Evolutionary conservation across 30 jellyfish, hydroid and myxozoan species (phyloP).

Genomic region (Pelagia noctiluca): DNA sequence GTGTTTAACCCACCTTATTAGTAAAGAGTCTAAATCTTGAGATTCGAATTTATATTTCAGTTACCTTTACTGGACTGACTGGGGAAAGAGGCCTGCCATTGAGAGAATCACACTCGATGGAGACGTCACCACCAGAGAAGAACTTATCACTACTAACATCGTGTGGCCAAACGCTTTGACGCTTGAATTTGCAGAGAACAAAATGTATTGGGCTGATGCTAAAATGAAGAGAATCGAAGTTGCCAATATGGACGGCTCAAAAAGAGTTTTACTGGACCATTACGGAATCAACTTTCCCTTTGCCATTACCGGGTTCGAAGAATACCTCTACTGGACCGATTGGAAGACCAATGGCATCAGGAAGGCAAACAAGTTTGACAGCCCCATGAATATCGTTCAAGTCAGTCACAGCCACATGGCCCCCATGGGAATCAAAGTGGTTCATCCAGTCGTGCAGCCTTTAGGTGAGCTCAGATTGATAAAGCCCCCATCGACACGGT

Average conservation of each 20-base stretch:
- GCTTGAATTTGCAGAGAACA: constrained; percentile 71
- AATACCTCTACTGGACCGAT: constrained; percentile 76
- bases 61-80: constrained; percentile 91
- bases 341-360: constrained; percentile 70
- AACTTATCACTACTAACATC: constrained; percentile 58
- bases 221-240: constrained; percentile 80
- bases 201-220: constrained; percentile 93
- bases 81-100: constrained; percentile 91
- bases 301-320: constrained; percentile 76
- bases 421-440: constrained; percentile 88
- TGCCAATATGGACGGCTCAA: constrained; percentile 84
- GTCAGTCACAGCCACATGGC: constrained; percentile 43
- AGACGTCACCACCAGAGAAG: constrained; percentile 67
- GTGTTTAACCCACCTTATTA: too few relatives aligned
- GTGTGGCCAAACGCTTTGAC: constrained; percentile 97
- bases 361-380: constrained; percentile 43
- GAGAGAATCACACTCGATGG: constrained; percentile 97
- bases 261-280: constrained; percentile 48
- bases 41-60: constrained; percentile 13
- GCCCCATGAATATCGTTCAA: not conserved
- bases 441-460: constrained; percentile 78
- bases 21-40: not conserved
- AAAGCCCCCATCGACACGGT: too few relatives aligned
- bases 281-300: constrained; percentile 70
- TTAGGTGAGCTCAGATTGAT: constrained; percentile 55